phyloP scores from a whole-genome alignment of 2,888 invertebrate genomes.

The Cosmorhoe ocellata region DNA sequence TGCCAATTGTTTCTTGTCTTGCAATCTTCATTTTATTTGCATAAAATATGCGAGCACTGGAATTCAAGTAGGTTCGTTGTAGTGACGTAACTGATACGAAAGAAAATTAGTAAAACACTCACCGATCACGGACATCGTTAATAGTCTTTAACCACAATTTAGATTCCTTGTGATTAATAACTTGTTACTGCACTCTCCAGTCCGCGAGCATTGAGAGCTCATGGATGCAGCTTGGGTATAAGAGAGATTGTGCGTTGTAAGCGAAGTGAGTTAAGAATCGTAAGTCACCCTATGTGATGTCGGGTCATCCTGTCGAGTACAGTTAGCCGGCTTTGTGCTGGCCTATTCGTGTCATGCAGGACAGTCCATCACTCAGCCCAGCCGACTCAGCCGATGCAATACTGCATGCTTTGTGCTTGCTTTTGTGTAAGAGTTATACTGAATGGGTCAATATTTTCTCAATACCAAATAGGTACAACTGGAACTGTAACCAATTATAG shows the following conservation, averaged over 20 bases:
- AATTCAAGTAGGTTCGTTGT: slow-evolving; percentile 62
- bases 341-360: slow-evolving; percentile 63
- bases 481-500: no score
- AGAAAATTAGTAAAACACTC: slow-evolving; percentile 73
- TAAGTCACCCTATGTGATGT: slow-evolving; percentile 59
- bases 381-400: slow-evolving; percentile 44
- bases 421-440: slow-evolving; percentile 34
- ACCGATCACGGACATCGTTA: slow-evolving; percentile 64
- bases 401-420: slow-evolving; percentile 54
- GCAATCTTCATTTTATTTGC: slow-evolving; percentile 63
- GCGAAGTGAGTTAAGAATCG: slow-evolving; percentile 40
- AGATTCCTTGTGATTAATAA: slow-evolving; percentile 62
- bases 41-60: slow-evolving; percentile 70
- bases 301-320: slow-evolving; percentile 68
- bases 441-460: slow-evolving; percentile 31
- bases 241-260: slow-evolving; percentile 31
- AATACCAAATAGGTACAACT: slow-evolving; percentile 17
- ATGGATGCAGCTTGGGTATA: slow-evolving; percentile 44
- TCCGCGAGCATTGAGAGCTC: slow-evolving; percentile 35
- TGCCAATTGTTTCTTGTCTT: slow-evolving; percentile 57
- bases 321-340: slow-evolving; percentile 67
- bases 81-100: slow-evolving; percentile 66
- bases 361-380: slow-evolving; percentile 59
- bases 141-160: slow-evolving; percentile 67
- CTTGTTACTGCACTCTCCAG: slow-evolving; percentile 56